Percentiles rank a stretch among this genome's conserved stretches.
phyloP scores from a whole-genome alignment of 2,888 invertebrate genomes.

The Orgyia antiqua region DNA sequence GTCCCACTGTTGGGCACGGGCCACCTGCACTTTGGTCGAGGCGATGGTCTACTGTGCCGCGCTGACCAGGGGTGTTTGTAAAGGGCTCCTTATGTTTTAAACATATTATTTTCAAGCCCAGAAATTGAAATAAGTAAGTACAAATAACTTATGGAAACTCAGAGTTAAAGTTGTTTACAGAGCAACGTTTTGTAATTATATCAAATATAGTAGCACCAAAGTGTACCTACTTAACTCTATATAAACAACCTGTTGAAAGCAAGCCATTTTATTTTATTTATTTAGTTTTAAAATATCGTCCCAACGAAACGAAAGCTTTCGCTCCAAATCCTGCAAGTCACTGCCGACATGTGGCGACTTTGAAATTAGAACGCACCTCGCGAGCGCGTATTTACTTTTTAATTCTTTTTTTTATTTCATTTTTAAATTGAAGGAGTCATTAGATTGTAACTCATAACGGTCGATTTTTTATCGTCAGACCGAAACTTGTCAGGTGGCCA shows the following conservation, averaged over 20 bases:
- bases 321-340: constrained; percentile 55
- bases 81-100: too few relatives aligned
- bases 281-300: constrained; percentile 32
- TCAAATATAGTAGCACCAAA: too few relatives aligned
- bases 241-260: constrained; percentile 29
- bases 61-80: too few relatives aligned
- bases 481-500: constrained; percentile 52
- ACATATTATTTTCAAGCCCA: too few relatives aligned
- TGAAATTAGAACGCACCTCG: constrained; percentile 55
- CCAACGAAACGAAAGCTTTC: constrained; percentile 22
- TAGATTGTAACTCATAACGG: constrained; percentile 71
- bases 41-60: too few relatives aligned
- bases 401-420: constrained; percentile 36
- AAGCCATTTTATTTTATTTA: constrained; percentile 27
- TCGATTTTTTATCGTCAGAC: constrained; percentile 40
- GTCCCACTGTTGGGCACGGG: too few relatives aligned
- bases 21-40: too few relatives aligned
- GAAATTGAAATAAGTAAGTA: too few relatives aligned
- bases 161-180: too few relatives aligned
- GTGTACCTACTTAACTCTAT: constrained; percentile 15
- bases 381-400: constrained; percentile 55
- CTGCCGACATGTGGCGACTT: constrained; percentile 65
- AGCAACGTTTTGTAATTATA: too few relatives aligned
- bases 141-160: too few relatives aligned
- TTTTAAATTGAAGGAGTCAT: constrained; percentile 59